Conservation (phyloP, 2,797 vertebrate genomes). For the Pseudotriccus pelzelni region DNA sequence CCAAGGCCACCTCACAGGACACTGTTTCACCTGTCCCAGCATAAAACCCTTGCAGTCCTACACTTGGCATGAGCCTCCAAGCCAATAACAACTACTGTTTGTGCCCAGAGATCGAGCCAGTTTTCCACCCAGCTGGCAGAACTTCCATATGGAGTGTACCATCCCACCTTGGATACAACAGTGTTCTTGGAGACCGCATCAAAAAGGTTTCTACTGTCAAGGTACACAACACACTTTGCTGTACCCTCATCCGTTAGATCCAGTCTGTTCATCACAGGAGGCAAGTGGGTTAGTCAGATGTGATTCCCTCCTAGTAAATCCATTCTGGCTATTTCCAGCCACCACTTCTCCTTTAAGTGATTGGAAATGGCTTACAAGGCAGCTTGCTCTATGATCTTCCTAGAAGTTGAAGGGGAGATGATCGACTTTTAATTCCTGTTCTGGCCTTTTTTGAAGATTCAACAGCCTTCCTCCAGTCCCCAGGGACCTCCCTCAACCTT, state of each 20-base stretch:
- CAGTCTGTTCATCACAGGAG: not conserved
- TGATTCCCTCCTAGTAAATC: not conserved
- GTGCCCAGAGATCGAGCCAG: not conserved
- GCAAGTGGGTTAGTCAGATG: not conserved
- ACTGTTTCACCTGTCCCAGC: not conserved
- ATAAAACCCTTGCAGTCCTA: not conserved
- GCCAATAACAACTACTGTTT: not conserved
- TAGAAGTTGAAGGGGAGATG: not conserved
- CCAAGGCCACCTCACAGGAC: not conserved
- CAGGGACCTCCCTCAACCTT: not conserved
- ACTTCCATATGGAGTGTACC: not conserved
- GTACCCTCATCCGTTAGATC: not conserved
- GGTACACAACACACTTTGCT: not conserved
- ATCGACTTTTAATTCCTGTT: not conserved
- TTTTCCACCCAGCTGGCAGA: not conserved
- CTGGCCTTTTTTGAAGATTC: not conserved
- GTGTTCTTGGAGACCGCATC: not conserved
- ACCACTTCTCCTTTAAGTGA: not conserved
- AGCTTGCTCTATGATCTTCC: not conserved
- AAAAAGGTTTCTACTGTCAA: not conserved
- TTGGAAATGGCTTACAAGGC: not conserved
- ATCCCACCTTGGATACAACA: not conserved
- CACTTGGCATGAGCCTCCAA: not conserved
- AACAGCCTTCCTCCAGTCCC: not conserved
- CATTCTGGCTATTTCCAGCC: not conserved